A percentile compares a stretch with the other conserved stretches of the same genome.
phyloP scores from a whole-genome alignment of 2,888 invertebrate genomes.

The Drosophila longiperda region DNA sequence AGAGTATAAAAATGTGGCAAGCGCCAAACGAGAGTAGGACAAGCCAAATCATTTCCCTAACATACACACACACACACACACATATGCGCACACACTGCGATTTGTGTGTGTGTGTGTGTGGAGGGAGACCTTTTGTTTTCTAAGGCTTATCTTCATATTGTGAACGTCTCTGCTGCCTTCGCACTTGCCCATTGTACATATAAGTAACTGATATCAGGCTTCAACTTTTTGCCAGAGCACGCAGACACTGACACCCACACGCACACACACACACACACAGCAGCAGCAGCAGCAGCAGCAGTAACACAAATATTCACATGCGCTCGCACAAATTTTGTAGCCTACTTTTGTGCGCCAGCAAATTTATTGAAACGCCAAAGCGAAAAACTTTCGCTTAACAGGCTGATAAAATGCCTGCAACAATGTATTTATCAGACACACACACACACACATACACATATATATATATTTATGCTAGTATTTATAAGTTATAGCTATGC shows the following conservation, averaged over 20 bases:
- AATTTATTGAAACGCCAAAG: slow-evolving; percentile 77
- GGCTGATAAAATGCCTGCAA: slow-evolving; percentile 55
- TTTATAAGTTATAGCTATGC: slow-evolving; percentile 20
- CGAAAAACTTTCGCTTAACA: slow-evolving; percentile 69
- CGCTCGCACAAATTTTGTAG: slow-evolving; percentile 56
- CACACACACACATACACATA: not conserved
- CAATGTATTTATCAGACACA: slow-evolving; percentile 39
- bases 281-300: not conserved
- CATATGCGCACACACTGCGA: slow-evolving; percentile 2
- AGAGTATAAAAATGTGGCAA: slow-evolving; percentile 68
- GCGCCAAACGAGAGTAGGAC: slow-evolving; percentile 60
- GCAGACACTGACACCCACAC: slow-evolving; percentile 10
- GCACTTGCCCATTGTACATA: slow-evolving; percentile 59
- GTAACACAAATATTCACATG: slow-evolving; percentile 18
- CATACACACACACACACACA: slow-evolving; percentile 26
- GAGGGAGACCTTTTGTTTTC: slow-evolving; percentile 68
- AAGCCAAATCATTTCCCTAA: slow-evolving; percentile 67
- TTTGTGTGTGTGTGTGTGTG: not conserved
- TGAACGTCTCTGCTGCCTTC: slow-evolving; percentile 54
- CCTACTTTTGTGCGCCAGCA: slow-evolving; percentile 68
- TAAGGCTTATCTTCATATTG: slow-evolving; percentile 77
- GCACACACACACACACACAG: not conserved
- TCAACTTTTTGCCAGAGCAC: slow-evolving; percentile 66
- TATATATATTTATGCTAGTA: not conserved
- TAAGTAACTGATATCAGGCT: slow-evolving; percentile 71